These are phyloP conservation scores for Thyatira batis DNA, from an alignment of 2,888 invertebrate species.

Conservation along the genomic window DNA sequence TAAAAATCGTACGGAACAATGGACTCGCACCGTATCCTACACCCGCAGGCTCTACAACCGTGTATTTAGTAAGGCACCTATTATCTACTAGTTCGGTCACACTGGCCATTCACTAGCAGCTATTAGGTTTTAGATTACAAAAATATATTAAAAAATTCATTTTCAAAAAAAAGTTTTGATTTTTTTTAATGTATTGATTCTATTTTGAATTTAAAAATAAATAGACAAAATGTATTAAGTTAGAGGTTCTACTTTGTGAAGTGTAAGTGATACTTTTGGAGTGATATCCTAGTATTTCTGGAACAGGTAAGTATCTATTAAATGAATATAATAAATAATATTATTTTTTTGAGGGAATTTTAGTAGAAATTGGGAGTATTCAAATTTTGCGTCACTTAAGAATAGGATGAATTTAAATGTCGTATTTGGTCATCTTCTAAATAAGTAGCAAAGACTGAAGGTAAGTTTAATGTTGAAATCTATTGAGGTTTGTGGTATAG, in stretches of 20 bases:
- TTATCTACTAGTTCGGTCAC: slow-evolving; percentile 48
- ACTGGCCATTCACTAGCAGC: slow-evolving; percentile 21
- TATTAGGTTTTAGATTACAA: neutral
- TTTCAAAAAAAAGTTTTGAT: neutral
- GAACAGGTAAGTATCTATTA: too few species aligned
- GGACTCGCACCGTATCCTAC: slow-evolving; percentile 38
- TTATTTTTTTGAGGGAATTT: too few species aligned
- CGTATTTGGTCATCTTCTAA: too few species aligned
- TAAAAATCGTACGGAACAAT: slow-evolving; percentile 17
- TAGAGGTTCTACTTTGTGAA: neutral
- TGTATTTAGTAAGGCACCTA: slow-evolving; percentile 52
- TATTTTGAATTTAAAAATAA: neutral
- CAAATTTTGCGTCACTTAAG: too few species aligned
- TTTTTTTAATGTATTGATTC: neutral
- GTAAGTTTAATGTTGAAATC: too few species aligned
- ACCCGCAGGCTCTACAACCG: slow-evolving; percentile 25
- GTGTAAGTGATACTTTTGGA: too few species aligned
- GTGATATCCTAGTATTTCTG: too few species aligned
- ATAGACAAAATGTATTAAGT: neutral
- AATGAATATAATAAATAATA: too few species aligned
- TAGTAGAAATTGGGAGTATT: too few species aligned
- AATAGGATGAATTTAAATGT: too few species aligned
- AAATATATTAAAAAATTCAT: neutral
- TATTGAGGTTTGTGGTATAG: too few species aligned
- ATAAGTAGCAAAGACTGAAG: too few species aligned